Conservation (phyloP, 2,797 vertebrate species). For the Cynopterus sphinx region DNA sequence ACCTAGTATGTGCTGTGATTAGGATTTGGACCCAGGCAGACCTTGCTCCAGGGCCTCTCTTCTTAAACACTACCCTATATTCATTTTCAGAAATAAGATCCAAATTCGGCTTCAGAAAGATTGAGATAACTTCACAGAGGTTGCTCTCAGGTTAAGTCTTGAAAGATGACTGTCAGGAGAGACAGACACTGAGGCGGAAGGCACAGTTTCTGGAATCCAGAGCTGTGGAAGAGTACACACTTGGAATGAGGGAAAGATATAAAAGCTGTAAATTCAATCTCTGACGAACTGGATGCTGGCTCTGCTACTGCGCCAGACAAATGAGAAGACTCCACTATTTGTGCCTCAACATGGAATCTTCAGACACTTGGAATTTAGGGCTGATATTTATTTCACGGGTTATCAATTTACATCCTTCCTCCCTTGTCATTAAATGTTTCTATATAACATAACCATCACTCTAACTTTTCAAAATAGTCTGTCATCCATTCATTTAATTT, state of each 20-base stretch:
- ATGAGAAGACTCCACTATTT: background rate
- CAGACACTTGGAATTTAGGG: background rate
- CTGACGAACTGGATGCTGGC: background rate
- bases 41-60: background rate
- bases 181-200: background rate
- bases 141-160: background rate
- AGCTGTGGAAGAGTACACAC: background rate
- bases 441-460: background rate
- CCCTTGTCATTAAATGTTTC: background rate
- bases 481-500: background rate
- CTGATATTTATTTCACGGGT: background rate
- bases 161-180: background rate
- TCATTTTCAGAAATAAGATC: background rate
- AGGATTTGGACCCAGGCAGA: background rate
- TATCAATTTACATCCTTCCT: background rate
- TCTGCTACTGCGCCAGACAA: background rate
- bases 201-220: background rate
- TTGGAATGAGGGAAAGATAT: background rate
- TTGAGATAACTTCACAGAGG: background rate
- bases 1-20: background rate
- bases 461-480: conserved; percentile 26
- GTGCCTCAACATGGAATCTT: background rate
- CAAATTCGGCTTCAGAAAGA: background rate
- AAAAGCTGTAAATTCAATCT: background rate
- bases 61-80: background rate